These are phyloP conservation scores for Hypercompe scribonia DNA, from an alignment of 2,888 invertebrate species.

Conservation along the genomic window DNA sequence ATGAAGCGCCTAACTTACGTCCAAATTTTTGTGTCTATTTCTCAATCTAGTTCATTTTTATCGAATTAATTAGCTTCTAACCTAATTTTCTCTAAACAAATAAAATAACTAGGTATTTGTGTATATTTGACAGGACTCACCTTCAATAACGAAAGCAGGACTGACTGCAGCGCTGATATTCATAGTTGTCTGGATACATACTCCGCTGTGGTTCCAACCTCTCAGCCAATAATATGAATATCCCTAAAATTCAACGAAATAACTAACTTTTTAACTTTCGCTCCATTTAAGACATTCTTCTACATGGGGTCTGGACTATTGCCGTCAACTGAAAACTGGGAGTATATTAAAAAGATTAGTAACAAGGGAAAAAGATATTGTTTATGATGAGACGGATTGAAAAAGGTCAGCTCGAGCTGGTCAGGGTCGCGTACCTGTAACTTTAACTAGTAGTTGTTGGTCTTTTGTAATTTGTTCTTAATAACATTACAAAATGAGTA, in stretches of 20 bases:
- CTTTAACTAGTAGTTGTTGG: too few species aligned
- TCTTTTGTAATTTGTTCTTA: too few species aligned
- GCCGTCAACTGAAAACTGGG: neutral
- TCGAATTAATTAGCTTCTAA: neutral
- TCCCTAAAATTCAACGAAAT: slow-evolving; percentile 58
- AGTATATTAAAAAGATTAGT: too few species aligned
- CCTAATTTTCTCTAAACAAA: neutral
- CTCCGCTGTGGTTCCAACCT: slow-evolving; percentile 88
- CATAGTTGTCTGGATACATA: slow-evolving; percentile 91
- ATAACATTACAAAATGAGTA: too few species aligned
- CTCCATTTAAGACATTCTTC: neutral
- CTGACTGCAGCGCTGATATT: slow-evolving; percentile 92
- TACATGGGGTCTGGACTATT: neutral
- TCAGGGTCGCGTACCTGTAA: too few species aligned
- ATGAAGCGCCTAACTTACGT: neutral
- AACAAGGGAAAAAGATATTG: too few species aligned
- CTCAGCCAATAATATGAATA: slow-evolving; percentile 88
- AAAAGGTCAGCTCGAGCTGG: too few species aligned
- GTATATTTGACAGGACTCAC: slow-evolving; percentile 72
- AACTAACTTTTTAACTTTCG: neutral
- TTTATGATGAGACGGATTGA: neutral
- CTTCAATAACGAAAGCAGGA: slow-evolving; percentile 92
- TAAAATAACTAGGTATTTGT: neutral
- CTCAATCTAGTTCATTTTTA: neutral
- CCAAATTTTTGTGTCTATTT: neutral